These are phyloP conservation scores for Lasioglossum zephyrum DNA, from an alignment of 2,888 invertebrate genomes.

Conservation along the genomic window DNA sequence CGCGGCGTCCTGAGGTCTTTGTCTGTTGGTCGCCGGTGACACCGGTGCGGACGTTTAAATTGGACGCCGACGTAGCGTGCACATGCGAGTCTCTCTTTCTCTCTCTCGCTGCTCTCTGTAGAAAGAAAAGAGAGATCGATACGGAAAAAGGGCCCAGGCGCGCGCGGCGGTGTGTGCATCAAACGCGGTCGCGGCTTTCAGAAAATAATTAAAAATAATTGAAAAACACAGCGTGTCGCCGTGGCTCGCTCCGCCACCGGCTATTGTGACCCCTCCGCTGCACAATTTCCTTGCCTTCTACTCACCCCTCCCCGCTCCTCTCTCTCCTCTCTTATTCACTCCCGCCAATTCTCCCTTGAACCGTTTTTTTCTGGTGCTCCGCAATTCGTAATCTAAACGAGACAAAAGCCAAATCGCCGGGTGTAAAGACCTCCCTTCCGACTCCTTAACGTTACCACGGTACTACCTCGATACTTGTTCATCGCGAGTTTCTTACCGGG, in stretches of 20 bases:
- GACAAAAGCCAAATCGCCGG: conserved; percentile 67
- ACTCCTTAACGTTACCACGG: background rate
- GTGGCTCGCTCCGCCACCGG: conserved; percentile 21
- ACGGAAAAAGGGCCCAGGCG: conserved; percentile 20
- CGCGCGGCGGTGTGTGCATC: conserved; percentile 53
- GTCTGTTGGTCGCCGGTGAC: conserved; percentile 38
- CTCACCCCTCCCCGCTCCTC: background rate
- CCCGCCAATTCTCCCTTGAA: background rate
- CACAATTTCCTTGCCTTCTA: conserved; percentile 67
- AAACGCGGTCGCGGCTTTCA: conserved; percentile 67
- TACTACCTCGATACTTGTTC: background rate
- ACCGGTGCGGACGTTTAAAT: conserved; percentile 53
- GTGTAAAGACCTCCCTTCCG: conserved; percentile 12
- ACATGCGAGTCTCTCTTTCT: background rate
- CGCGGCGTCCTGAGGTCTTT: conserved; percentile 19
- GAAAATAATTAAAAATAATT: conserved; percentile 76
- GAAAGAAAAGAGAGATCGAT: conserved; percentile 34
- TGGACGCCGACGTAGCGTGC: conserved; percentile 40
- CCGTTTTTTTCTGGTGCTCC: background rate
- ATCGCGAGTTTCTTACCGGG: background rate
- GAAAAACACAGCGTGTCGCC: conserved; percentile 67
- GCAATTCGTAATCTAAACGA: conserved; percentile 57
- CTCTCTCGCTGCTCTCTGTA: background rate
- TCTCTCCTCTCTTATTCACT: background rate
- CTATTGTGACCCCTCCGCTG: conserved; percentile 60